A percentile compares a stretch with the other conserved stretches of the same genome.
These are phyloP conservation scores for Thereva unica DNA, from an alignment of 2,888 invertebrate species.

Conservation along the genomic window DNA sequence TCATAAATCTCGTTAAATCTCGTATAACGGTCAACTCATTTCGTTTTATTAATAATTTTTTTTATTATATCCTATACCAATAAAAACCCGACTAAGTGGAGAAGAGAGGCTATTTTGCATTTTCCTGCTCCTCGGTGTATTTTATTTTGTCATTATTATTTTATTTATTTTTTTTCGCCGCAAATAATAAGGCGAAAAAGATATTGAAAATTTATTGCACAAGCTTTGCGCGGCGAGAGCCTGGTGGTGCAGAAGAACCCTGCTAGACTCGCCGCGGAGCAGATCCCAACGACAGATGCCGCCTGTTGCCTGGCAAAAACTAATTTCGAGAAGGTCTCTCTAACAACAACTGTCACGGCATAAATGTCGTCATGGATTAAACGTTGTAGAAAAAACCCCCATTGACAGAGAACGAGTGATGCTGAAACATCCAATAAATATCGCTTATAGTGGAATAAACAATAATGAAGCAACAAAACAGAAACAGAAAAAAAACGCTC, in stretches of 20 bases:
- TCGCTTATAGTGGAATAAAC: neutral
- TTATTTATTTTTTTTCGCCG: too few species aligned
- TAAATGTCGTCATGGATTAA: neutral
- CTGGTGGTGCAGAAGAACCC: neutral
- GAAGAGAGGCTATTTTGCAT: neutral
- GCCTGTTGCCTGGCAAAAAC: too few species aligned
- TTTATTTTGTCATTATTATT: too few species aligned
- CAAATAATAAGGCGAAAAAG: neutral
- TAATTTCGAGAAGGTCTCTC: too few species aligned
- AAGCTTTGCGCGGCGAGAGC: slow-evolving; percentile 1
- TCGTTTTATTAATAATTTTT: slow-evolving; percentile 22
- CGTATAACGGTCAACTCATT: slow-evolving; percentile 14
- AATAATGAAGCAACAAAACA: neutral
- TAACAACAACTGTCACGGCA: too few species aligned
- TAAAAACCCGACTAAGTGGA: slow-evolving; percentile 17
- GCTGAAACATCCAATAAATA: slow-evolving; percentile 3
- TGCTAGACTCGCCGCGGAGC: slow-evolving; percentile 2
- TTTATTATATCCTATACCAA: slow-evolving; percentile 15
- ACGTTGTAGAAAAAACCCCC: neutral
- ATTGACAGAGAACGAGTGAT: neutral
- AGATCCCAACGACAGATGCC: neutral
- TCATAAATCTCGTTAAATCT: slow-evolving; percentile 31
- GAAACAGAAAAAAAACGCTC: neutral
- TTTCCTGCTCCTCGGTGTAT: too few species aligned
- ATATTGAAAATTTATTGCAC: slow-evolving; percentile 30